Evolutionary conservation across 2,113 vertebrate species (phyloP).

Genomic region (Astatoreochromis straeleni): DNA sequence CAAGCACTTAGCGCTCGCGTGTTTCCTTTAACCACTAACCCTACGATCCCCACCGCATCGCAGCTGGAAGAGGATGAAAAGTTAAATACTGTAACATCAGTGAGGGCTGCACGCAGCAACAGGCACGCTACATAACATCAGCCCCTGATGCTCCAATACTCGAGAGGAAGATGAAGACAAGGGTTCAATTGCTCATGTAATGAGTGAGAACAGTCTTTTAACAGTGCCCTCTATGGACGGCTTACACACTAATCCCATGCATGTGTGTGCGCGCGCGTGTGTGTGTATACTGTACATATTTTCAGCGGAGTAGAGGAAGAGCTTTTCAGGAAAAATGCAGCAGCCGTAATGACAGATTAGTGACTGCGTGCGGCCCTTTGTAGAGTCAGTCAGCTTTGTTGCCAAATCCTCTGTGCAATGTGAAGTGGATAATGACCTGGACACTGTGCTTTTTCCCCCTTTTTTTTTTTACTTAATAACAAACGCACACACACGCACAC

Average conservation of each 20-base stretch:
- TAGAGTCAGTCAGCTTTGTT: conserved; percentile 23
- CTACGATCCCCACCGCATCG: neutral
- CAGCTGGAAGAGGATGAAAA: neutral
- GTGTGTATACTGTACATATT: neutral
- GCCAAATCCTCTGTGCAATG: conserved; percentile 31
- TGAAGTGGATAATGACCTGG: conserved; percentile 25
- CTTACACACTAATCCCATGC: conserved; percentile 50
- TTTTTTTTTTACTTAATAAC: neutral
- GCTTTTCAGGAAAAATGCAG: conserved; percentile 35
- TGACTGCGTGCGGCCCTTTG: conserved; percentile 1
- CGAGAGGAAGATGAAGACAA: neutral
- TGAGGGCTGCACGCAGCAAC: neutral
- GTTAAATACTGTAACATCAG: neutral
- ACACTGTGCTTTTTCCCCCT: neutral
- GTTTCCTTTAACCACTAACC: neutral
- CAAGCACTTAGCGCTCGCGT: neutral
- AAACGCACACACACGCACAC: neutral
- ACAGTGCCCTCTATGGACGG: conserved; percentile 22
- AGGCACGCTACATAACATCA: neutral
- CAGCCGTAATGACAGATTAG: conserved; percentile 46
- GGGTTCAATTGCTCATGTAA: conserved; percentile 37
- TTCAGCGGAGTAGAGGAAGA: neutral
- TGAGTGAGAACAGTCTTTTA: conserved; percentile 40
- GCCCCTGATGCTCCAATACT: neutral
- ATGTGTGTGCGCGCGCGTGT: neutral